Evolutionary conservation across 2,113 vertebrate genomes (phyloP), one percentile per base, ranked within the genome.

Genomic region (Poicephalus meyeri): DNA sequence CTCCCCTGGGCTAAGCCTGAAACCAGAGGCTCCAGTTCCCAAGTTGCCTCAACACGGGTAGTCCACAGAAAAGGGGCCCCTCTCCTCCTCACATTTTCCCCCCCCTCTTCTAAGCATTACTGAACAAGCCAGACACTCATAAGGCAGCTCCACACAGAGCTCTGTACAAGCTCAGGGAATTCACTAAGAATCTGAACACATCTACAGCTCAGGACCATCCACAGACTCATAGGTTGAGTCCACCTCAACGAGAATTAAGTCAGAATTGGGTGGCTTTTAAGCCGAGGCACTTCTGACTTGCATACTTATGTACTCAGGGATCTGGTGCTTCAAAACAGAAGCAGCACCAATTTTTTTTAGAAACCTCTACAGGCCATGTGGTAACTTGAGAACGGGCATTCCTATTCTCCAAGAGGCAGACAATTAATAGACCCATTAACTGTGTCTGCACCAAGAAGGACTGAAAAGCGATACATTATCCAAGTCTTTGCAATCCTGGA

Each of bases 401-500:
- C 21, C 13, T 13, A 5, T 26, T 46, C 49, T 47, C 23, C 6
- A 2, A 80, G 21, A 21, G 53, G 61, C 11, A 63, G 12, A 70
- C 23, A 80, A 42, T 25, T 37, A 47, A 65, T 7, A 66, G n/a
- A 56, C 29, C 24, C 2, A 3, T 47, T 76, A 86, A 74, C 7
- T 31, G 11, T 12, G 31, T 26, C 47, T 24, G 37, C 31, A 80
- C 20, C 0, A 0, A 83, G 76, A 10, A 55, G 16, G 20, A 56
- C 41, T 52, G 50, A 73, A 56, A 80, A 42, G 9, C 1, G 0
- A 39, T 15, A 11, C 0, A 11, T 60, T 29, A 66, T 2, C 29
- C 44, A 84, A 37, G 31, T 41, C 8, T 29, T 24, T 3, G 26
- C 47, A 88, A 24, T 33, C 39, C 16, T 60, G 68, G 35, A 76